phyloP scores from a whole-genome alignment of 2,888 invertebrate genomes.

The Caradrina kadenii region DNA sequence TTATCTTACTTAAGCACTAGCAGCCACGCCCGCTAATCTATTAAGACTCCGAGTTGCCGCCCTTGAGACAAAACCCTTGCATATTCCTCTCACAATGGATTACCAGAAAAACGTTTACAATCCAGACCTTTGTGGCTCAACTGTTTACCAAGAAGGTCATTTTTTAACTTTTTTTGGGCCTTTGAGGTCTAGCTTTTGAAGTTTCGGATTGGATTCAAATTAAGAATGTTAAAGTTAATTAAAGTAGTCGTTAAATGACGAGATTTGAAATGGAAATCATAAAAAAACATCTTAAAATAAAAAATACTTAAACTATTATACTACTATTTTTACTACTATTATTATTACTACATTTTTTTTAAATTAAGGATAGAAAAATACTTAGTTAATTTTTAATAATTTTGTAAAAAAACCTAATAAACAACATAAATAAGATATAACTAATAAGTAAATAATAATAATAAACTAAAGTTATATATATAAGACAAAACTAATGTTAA shows the following conservation, averaged over 20 bases:
- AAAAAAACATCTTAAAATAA: too few species aligned
- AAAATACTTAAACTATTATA: too few species aligned
- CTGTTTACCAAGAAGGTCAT: slow-evolving; percentile 27
- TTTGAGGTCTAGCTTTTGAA: slow-evolving; percentile 16
- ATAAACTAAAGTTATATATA: too few species aligned
- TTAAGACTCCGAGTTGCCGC: slow-evolving; percentile 46
- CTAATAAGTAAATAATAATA: too few species aligned
- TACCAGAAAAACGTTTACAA: slow-evolving; percentile 48
- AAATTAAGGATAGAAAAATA: too few species aligned
- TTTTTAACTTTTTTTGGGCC: background rate
- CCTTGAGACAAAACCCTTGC: slow-evolving; percentile 53
- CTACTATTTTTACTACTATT: too few species aligned
- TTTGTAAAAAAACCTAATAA: too few species aligned
- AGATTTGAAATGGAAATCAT: background rate
- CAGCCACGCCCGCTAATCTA: slow-evolving; percentile 57
- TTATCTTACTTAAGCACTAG: slow-evolving; percentile 55
- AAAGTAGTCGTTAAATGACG: background rate
- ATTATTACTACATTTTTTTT: too few species aligned
- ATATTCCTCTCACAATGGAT: slow-evolving; percentile 47
- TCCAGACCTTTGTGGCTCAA: slow-evolving; percentile 22
- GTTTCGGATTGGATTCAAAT: slow-evolving; percentile 19
- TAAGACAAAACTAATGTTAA: background rate
- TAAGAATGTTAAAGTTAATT: slow-evolving; percentile 22
- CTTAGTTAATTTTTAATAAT: too few species aligned
- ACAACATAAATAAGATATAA: too few species aligned